Base-by-base conservation (phyloP, 2,797 vertebrate genomes). In the Miichthys miiuy region DNA sequence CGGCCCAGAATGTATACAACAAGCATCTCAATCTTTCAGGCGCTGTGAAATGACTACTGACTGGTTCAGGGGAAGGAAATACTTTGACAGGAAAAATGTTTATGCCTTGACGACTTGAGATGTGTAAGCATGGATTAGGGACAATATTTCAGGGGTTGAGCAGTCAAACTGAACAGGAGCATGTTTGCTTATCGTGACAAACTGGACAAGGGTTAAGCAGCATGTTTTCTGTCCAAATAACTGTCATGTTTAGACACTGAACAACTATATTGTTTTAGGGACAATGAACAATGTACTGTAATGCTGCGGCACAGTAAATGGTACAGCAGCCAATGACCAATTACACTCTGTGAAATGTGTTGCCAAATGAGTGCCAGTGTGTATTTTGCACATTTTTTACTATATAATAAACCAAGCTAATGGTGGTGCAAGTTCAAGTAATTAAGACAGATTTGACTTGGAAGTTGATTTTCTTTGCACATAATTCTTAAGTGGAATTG, bases 21-120 rank as follows among this genome's bases (percentile, higher is more conserved):
- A 84, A 84, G 82, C 84, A 81, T 88, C 88, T 93, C 79, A 88
- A 89, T 93, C 90, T 89, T 88, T 87, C 81, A 85, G 86, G 66
- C 63, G 3, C 77, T 84, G 84, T 18, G 27, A 86, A 91, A 89
- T 85, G 71, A 88, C 74, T 76, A 72, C 80, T 81, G 91, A 86
- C 90, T 64, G 82, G 55, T 84, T 81, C 69, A 77, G 81, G 68
- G 84, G 85, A 91, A 92, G 89, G 88, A 78, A 89, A 88, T 46
- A 78, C 77, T 75, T 81, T 85, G 87, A 90, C 87, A 77, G 83
- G 89, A 55, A 76, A 86, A 90, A 88, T 86, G 79, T 88, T 85
- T 89, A 79, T 82, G 77, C 58, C 73, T 70, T 60, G 77, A 82
- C 47, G 55, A 77, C 55, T 72, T 25, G 2, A 63, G 83, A 78